Evolutionary conservation across 2,113 vertebrate species (phyloP), one percentile per base, ranked within the genome.

Genomic region (Synodontis membranacea): DNA sequence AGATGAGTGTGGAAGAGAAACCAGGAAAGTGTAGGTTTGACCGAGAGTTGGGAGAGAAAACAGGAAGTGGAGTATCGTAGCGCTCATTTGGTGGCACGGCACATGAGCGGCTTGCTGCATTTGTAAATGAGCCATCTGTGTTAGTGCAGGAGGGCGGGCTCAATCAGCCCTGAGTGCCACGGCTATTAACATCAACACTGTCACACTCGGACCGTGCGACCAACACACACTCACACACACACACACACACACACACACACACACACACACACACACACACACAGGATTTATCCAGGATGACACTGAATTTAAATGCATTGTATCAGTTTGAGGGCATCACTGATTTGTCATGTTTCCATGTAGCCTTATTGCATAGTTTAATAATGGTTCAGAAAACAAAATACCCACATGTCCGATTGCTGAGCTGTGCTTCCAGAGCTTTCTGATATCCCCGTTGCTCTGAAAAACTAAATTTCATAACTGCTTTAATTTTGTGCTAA

Each of bases 401-500:
- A 23, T 25, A 39, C 21, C 42, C 37, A 58, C 21, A 31, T 31
- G 4, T 52, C 76, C 34, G 52, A 39, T 25, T 42, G 21, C 52
- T 42, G 11, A 42, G 52, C 54, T 50, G 58, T 52, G 28, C 66
- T 39, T 60, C 21, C 39, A 12, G 10, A 50, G 60, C 58, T 58
- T 78, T 17, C 83, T 48, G 90, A 91, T 88, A 28, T 91, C 89
- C 91, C 90, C 28, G 89, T 90, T 82, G 88, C 90, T 92, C 50
- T 87, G 88, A 87, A 90, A 93, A 25, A 95, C 95, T 93, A 89
- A 92, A 91, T 93, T 94, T 95, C 94, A 92, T 92, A 95, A 95
- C 93, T 94, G 95, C 93, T 94, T 93, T 94, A 93, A 95, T 94
- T 95, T 94, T 92, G 93, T 90, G 90, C 92, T 95, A 97, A 96